Percentiles rank a stretch among this genome's conserved stretches.
Conservation (phyloP, 2,113 vertebrate genomes). For the Sinocyclocheilus rhinocerous region DNA sequence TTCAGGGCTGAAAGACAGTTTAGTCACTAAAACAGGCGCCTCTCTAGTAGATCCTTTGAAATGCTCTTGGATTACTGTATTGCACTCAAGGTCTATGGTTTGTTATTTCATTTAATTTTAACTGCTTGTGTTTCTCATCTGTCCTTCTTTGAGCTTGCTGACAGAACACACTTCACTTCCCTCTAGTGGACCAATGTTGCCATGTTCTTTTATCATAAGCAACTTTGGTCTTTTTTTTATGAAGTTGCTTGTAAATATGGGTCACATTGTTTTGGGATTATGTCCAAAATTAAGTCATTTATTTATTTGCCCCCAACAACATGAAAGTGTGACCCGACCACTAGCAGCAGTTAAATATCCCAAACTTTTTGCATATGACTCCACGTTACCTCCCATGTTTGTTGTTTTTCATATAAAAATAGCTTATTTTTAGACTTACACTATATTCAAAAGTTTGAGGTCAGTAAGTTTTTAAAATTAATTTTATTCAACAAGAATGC, state of each 20-base stretch:
- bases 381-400: too few species aligned
- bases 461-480: too few species aligned
- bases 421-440: not conserved
- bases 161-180: not conserved
- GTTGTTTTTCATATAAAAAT: not conserved
- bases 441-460: not conserved
- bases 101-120: conserved; percentile 25
- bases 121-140: not conserved
- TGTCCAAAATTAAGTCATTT: not conserved
- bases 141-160: not conserved
- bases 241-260: not conserved
- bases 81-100: conserved; percentile 25
- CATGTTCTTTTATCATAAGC: not conserved
- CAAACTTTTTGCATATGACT: not conserved
- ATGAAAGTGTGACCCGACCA: not conserved
- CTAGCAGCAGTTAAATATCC: not conserved
- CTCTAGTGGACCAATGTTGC: conserved; percentile 3
- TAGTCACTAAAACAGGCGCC: conserved; percentile 22
- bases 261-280: not conserved
- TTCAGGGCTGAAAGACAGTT: conserved; percentile 14
- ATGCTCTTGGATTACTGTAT: conserved; percentile 30
- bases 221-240: not conserved
- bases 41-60: conserved; percentile 28
- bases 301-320: not conserved
- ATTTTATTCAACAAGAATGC: not conserved